Percentiles rank a stretch among this genome's conserved stretches.
Evolutionary conservation across 2,113 vertebrate species (phyloP).

Genomic region (Rhinopomastus cyanomelas): DNA sequence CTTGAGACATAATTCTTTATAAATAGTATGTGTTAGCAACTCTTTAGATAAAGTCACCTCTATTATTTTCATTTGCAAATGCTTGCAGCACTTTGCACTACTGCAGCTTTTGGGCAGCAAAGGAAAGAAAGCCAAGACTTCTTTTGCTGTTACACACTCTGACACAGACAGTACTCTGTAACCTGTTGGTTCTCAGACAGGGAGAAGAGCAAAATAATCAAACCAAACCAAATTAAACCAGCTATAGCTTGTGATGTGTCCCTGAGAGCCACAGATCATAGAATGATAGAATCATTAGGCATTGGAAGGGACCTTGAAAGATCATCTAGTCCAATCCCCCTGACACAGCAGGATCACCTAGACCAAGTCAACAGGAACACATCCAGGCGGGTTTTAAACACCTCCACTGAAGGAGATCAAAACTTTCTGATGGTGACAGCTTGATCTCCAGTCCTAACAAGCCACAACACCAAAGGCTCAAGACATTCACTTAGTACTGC

Average conservation of each 20-base stretch:
- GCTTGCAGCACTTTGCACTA: background rate
- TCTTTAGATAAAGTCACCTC: background rate
- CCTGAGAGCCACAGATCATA: background rate
- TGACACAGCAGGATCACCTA: too few relatives aligned
- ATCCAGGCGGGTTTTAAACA: too few relatives aligned
- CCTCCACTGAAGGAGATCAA: too few relatives aligned
- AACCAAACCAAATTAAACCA: background rate
- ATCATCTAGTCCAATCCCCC: too few relatives aligned
- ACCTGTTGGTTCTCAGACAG: background rate
- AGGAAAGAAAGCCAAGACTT: background rate
- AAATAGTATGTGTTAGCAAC: background rate
- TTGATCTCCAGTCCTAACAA: background rate
- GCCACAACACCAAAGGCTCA: background rate
- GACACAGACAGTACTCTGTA: background rate
- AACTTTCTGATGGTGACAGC: background rate
- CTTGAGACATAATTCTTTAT: background rate
- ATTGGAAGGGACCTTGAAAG: too few relatives aligned
- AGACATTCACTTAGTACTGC: background rate
- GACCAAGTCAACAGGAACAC: too few relatives aligned
- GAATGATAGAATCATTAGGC: too few relatives aligned
- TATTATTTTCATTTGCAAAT: background rate
- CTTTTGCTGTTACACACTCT: background rate
- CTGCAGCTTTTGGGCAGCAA: background rate
- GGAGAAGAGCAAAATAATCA: background rate
- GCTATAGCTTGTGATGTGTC: background rate